Conservation (phyloP, 2,113 vertebrate genomes). For the Anolis carolinensis region DNA sequence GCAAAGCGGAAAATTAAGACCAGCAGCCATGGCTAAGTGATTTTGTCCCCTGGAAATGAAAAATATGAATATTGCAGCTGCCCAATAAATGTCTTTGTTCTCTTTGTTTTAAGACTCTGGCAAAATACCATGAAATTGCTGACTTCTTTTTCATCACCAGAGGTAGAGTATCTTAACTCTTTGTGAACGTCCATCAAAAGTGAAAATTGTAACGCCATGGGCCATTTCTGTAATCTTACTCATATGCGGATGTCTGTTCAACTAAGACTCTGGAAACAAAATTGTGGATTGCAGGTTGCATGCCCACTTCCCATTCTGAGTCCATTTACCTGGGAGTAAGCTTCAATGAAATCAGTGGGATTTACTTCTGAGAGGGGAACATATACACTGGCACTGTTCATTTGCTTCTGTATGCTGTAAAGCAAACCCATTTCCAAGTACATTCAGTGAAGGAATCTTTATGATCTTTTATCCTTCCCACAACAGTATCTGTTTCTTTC, state of each 20-base stretch:
- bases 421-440: neutral
- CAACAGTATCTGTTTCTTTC: slow-evolving; percentile 1
- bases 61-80: neutral
- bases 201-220: neutral
- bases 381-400: neutral
- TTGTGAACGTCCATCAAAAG: rapidly evolving
- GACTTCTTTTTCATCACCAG: neutral
- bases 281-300: neutral
- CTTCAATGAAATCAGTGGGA: neutral
- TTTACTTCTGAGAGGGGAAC: neutral
- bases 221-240: slow-evolving; percentile 14
- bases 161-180: neutral
- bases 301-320: no score
- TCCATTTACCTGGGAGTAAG: neutral
- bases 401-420: neutral
- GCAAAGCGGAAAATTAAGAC: slow-evolving; percentile 36
- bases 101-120: neutral
- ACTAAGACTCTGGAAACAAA: neutral
- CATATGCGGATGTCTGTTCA: neutral
- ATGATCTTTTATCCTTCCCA: slow-evolving; percentile 12
- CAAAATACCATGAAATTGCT: slow-evolving; percentile 27
- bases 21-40: slow-evolving; percentile 48
- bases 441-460: neutral
- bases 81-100: slow-evolving; percentile 56
- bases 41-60: slow-evolving; percentile 66